Base-by-base conservation (phyloP, 2,888 invertebrate genomes). In the Diabrotica balteata region DNA sequence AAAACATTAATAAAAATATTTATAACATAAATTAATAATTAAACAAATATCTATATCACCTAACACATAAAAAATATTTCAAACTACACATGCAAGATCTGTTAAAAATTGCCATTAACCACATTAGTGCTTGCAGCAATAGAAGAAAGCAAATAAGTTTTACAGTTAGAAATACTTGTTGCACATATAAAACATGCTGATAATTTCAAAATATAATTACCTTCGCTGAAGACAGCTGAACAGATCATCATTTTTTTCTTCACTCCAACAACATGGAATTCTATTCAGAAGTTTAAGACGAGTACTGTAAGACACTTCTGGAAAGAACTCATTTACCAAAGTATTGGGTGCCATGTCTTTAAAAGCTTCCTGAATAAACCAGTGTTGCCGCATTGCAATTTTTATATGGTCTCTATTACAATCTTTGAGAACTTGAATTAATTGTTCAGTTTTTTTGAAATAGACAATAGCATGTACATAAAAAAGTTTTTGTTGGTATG, bases 311-410 rank as follows among this genome's bases (percentile, higher is more conserved):
- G 77, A 77, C 11, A 76, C 67, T 44, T 66, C 51, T 10, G 76
- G 76, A 45, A 78, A 67, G 54, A 76, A 72, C 1, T 74, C 70
- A 65, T 77, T 72, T 2, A 78, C 73, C 17, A 78, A 63, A 42
- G 67, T 59, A 1, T 68, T 49, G 52, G 72, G 54, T 9, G 62
- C 53, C 11, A 72, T 58, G 62, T 73, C 50, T 53, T 59, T 65
- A 53, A 78, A 72, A 7, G 67, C 70, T 42, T 74, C 73, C 70
- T 75, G 58, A 45, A 78, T 75, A 60, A 77, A 76, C 77, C 77
- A 78, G 55, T 51, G 45, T 61, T 76, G 74, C 59, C 75, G 78
- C 47, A 76, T 55, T 17, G 78, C 71, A 53, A 70, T 71, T 59
- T 75, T 75, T 7, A 75, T 71, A 42, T 75, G 69, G 7, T 72